Conservation (phyloP, 2,113 vertebrate species). For the Cyanistes caeruleus region DNA sequence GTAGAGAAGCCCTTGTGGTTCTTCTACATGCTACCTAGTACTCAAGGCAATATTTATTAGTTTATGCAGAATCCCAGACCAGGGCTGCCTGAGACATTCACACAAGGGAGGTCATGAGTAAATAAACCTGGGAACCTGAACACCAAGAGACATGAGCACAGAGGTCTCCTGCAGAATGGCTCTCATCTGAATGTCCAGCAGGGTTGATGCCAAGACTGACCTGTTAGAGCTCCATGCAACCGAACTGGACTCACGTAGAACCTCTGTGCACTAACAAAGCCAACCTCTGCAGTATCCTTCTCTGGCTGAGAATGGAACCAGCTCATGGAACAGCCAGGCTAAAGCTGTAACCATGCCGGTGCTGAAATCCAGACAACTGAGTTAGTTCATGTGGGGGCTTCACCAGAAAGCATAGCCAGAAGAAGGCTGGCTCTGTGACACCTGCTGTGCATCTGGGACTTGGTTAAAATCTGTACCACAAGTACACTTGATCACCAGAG, state of each 20-base stretch:
- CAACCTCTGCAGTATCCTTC: neutral
- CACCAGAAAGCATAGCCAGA: neutral
- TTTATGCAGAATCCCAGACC: neutral
- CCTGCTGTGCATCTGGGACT: neutral
- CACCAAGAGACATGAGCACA: neutral
- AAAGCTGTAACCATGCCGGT: fast-evolving
- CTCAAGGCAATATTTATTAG: neutral
- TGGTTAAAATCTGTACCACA: neutral
- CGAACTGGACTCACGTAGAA: neutral
- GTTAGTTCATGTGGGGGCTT: neutral
- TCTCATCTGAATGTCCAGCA: neutral
- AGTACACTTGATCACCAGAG: neutral
- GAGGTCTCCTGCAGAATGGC: neutral
- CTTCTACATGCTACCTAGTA: neutral
- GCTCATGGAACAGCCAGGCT: neutral
- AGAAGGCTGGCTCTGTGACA: neutral
- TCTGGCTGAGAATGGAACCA: neutral
- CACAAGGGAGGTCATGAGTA: neutral
- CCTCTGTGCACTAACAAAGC: neutral
- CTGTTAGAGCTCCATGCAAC: neutral
- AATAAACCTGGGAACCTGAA: neutral
- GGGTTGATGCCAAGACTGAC: neutral
- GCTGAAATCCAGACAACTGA: neutral
- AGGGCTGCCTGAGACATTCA: neutral
- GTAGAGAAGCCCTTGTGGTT: neutral